These are phyloP conservation scores for Apotomis capreana DNA, from an alignment of 2,888 invertebrate species.

Conservation along the genomic window DNA sequence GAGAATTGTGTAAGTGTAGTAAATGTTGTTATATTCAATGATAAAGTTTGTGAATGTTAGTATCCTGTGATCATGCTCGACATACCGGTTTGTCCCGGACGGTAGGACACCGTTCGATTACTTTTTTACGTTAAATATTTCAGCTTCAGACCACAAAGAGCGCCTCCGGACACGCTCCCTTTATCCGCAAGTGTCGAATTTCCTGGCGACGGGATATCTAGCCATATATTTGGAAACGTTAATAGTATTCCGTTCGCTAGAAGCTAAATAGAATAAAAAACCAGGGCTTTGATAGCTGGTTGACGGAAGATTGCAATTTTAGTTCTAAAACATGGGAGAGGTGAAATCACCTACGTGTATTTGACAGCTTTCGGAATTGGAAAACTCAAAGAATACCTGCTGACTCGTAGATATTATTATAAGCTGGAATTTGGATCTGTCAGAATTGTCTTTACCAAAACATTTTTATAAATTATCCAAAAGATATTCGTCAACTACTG, in stretches of 20 bases:
- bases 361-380: no score
- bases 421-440: no score
- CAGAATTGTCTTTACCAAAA: no score
- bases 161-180: not conserved
- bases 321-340: not conserved
- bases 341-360: no score
- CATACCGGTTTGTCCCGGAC: not conserved
- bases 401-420: no score
- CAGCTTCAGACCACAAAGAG: not conserved
- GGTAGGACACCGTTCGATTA: not conserved
- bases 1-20: no score
- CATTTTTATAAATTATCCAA: no score
- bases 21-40: no score
- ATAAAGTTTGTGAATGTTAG: no score
- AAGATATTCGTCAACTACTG: no score
- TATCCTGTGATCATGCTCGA: no score
- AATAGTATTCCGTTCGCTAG: constrained; percentile 13
- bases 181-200: constrained; percentile 31
- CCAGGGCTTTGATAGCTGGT: not conserved
- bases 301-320: not conserved
- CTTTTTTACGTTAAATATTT: not conserved
- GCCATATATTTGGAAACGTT: constrained; percentile 23
- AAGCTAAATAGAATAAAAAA: not conserved
- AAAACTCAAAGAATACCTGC: no score
- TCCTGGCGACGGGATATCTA: constrained; percentile 31